Conservation (phyloP, 2,113 vertebrate species). For the Ciconia stormi region DNA sequence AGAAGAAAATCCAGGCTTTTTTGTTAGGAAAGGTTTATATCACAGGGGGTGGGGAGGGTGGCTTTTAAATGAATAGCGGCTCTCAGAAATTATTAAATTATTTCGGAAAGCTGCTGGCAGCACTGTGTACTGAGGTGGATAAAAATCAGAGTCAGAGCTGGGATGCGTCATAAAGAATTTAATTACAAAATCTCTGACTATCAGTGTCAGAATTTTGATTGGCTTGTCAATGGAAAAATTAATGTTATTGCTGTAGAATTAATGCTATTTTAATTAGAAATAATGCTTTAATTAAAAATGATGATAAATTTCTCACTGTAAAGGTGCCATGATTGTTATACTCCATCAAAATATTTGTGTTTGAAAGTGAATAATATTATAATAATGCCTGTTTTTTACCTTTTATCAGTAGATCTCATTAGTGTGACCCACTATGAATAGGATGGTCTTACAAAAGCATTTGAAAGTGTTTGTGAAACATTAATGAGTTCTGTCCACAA, state of each 20-base stretch:
- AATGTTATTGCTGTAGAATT: not conserved
- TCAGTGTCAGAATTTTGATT: not conserved
- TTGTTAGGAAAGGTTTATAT: not conserved
- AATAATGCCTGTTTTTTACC: not conserved
- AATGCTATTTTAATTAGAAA: not conserved
- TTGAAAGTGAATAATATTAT: not conserved
- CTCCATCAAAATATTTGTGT: not conserved
- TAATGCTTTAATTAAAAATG: not conserved
- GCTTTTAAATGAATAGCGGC: not conserved
- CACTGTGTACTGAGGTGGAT: not conserved
- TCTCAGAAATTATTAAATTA: not conserved
- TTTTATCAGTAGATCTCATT: conserved; percentile 15
- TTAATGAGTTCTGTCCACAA: conserved; percentile 20
- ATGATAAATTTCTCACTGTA: not conserved
- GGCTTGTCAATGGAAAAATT: not conserved
- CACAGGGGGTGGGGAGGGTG: not conserved
- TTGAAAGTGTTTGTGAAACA: conserved; percentile 43
- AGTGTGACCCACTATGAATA: not conserved
- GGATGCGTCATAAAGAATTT: not conserved
- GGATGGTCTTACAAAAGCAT: not conserved
- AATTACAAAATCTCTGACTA: conserved; percentile 1
- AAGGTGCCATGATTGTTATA: not conserved
- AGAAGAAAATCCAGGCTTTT: not conserved
- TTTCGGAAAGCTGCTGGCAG: not conserved
- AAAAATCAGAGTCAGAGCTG: conserved; percentile 6